Evolutionary conservation across 2,797 vertebrate species (phyloP).

Genomic region (Thamnophis elegans): DNA sequence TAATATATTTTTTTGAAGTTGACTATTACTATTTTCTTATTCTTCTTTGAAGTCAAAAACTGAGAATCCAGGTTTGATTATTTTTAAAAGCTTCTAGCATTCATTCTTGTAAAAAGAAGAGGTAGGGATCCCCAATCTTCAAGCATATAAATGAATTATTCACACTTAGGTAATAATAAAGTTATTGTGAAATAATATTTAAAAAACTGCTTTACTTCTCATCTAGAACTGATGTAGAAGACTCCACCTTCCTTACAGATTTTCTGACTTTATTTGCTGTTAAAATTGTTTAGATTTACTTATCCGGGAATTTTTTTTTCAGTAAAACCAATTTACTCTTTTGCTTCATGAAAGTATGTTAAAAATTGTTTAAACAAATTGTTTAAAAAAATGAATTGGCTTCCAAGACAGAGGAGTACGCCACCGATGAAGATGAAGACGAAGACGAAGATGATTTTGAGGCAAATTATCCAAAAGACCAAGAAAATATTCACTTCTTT

Average conservation of each 20-base stretch:
- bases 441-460: constrained; percentile 87
- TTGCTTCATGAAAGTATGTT: constrained; percentile 35
- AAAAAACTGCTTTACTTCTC: neutral
- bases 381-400: constrained; percentile 47
- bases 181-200: neutral
- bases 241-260: neutral
- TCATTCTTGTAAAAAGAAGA: neutral
- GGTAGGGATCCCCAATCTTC: neutral
- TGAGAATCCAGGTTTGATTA: neutral
- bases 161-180: neutral
- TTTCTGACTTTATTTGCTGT: constrained; percentile 28
- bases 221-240: neutral
- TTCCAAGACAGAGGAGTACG: constrained; percentile 94
- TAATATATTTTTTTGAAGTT: neutral
- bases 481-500: constrained; percentile 95
- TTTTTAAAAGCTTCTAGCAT: neutral
- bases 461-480: constrained; percentile 74
- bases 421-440: constrained; percentile 89
- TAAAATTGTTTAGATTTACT: neutral
- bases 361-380: constrained; percentile 42
- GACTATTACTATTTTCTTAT: neutral
- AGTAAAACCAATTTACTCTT: constrained; percentile 19
- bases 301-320: constrained; percentile 25
- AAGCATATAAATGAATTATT: neutral
- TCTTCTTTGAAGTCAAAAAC: neutral